Percentiles rank a stretch among this genome's conserved stretches.
Conservation (phyloP, 2,888 invertebrate species). For the Agrochola litura region DNA sequence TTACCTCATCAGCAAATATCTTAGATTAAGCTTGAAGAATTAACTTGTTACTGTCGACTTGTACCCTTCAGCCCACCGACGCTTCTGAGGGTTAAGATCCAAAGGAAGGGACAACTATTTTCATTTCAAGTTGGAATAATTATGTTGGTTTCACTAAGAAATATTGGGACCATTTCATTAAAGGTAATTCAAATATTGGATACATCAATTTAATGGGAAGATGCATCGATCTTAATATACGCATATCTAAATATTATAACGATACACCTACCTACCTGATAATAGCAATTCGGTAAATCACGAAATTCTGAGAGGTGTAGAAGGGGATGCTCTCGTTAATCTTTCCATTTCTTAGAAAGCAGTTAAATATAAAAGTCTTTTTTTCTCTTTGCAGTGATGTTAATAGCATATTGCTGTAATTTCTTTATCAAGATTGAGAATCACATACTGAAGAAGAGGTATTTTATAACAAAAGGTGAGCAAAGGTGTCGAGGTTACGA, state of each 20-base stretch:
- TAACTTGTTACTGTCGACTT: constrained; percentile 75
- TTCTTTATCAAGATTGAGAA: not conserved
- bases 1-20: constrained; percentile 84
- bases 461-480: not conserved
- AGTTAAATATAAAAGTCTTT: not conserved
- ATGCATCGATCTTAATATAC: too few species aligned
- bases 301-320: not conserved
- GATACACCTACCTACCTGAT: not conserved
- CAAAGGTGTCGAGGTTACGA: too few species aligned
- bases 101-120: constrained; percentile 43
- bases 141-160: not conserved
- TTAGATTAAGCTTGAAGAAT: constrained; percentile 82
- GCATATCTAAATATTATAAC: not conserved
- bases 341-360: not conserved
- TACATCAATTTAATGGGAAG: too few species aligned
- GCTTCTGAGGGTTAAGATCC: constrained; percentile 55
- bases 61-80: constrained; percentile 58
- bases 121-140: constrained; percentile 24
- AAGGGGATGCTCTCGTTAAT: too few species aligned
- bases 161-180: not conserved
- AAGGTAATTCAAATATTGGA: not conserved
- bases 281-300: not conserved
- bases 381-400: not conserved
- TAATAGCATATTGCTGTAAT: not conserved
- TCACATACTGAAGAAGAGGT: not conserved